A percentile compares a stretch with the other conserved stretches of the same genome.
phyloP scores from a whole-genome alignment of 2,113 vertebrate genomes.

The Alaudala cheleensis region DNA sequence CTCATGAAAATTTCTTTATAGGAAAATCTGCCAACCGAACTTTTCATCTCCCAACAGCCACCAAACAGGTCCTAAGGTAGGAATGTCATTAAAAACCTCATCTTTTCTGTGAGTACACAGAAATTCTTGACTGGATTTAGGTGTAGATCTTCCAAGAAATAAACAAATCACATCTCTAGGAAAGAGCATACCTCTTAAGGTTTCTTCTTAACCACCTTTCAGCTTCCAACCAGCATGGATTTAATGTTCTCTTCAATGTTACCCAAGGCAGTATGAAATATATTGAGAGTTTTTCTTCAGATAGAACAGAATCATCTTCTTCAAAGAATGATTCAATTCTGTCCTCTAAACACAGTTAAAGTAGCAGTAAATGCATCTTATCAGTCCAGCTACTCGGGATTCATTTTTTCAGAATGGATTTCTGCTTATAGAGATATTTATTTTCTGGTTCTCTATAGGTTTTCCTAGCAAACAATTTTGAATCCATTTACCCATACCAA shows the following conservation, averaged over 20 bases:
- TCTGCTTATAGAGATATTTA: not conserved
- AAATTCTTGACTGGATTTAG: not conserved
- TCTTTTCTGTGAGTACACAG: not conserved
- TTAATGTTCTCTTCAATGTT: not conserved
- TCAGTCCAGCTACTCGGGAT: not conserved
- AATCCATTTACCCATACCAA: not conserved
- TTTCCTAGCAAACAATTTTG: not conserved
- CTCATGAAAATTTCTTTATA: not conserved
- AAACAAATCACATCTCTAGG: not conserved
- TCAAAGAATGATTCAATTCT: not conserved
- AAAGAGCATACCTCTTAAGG: not conserved
- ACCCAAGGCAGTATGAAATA: not conserved
- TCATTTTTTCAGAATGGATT: slow-evolving; percentile 7
- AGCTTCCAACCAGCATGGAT: not conserved
- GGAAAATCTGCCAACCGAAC: not conserved
- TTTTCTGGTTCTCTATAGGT: not conserved
- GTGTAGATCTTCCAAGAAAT: not conserved
- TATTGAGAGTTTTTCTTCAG: not conserved
- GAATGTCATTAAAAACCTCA: not conserved
- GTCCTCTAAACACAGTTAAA: not conserved
- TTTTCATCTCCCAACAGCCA: not conserved
- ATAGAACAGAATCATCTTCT: not conserved
- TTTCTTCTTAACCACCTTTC: not conserved
- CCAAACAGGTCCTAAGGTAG: not conserved
- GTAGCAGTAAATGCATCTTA: not conserved